These are phyloP conservation scores for Drosophila vallismaia DNA, from an alignment of 2,888 invertebrate species.

Conservation along the genomic window DNA sequence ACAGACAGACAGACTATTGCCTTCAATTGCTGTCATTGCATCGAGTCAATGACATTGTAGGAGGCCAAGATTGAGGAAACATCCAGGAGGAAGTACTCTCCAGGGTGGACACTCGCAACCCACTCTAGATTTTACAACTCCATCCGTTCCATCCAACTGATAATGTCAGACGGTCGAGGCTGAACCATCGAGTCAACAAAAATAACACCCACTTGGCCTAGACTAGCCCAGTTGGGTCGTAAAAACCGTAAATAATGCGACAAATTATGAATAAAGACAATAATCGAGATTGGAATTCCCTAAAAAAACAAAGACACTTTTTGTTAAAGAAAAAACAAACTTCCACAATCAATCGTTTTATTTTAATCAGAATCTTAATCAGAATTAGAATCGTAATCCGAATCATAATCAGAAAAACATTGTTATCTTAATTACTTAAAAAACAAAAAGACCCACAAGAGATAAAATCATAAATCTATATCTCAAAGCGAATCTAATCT, in stretches of 20 bases:
- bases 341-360: background rate
- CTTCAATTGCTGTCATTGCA: slow-evolving; percentile 55
- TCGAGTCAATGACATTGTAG: slow-evolving; percentile 69
- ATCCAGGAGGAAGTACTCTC: no score
- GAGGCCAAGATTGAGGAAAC: slow-evolving; percentile 27
- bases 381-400: no score
- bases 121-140: slow-evolving; percentile 33
- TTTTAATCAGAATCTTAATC: background rate
- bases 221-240: slow-evolving; percentile 35
- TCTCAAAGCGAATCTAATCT: slow-evolving; percentile 6
- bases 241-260: slow-evolving; percentile 31
- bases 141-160: slow-evolving; percentile 9
- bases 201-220: slow-evolving; percentile 36
- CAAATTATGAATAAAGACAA: background rate
- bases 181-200: slow-evolving; percentile 7
- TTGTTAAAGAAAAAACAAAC: no score
- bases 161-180: slow-evolving; percentile 30
- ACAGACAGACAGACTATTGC: slow-evolving; percentile 25
- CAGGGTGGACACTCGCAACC: background rate
- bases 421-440: slow-evolving; percentile 7
- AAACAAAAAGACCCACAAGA: background rate
- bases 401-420: background rate
- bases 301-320: no score
- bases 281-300: no score
- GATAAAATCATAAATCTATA: slow-evolving; percentile 25